Base-by-base conservation (phyloP, 2,113 vertebrate species). In the Hucho hucho region DNA sequence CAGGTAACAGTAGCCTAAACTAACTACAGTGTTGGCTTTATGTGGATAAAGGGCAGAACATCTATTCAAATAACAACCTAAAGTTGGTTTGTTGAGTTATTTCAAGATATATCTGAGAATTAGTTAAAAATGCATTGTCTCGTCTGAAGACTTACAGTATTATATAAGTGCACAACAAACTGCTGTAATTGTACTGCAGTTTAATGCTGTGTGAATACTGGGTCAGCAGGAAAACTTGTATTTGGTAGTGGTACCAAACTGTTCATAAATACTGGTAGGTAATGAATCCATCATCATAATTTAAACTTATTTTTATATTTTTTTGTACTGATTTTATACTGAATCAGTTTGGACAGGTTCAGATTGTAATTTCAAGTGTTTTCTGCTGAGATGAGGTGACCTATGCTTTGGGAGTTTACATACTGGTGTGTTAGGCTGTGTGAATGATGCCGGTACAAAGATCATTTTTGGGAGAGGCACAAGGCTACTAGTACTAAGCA, bases 231-330 rank as follows among this genome's bases (percentile, higher is more conserved):
- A 6, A 86, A 37, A 76, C 56, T 86, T 20, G 68, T 76, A 1
- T 83, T 78, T 49, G 37, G 72, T 0, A 4, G 20, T 0, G 81
- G 84, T 68, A 64, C 81, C 58, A 82, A 66, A 76, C 37, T 85
- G 1, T 67, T 53, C 0, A 73, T 80, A 7, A 22, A 73, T 53
- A 0, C 37, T 14, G 73, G 80, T 83, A 1, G 74, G 81, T 70
- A 2, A 2, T 67, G 4, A 22, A 67, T 26, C 28, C 16, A 43
- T 2, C 1, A 20, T 67, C 2, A 3, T 58, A 20, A 24, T 25
- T 37, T 14, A 22, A 67, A 37, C 20, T 20, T 66, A 14, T 66
- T 20, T 64, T 53, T 18, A 6, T 7, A 32, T 32, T 7, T 32
- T 18, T 53, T 53, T 53, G 14, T 53, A 18, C 12, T 16, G 49